These are phyloP conservation scores for Blastobasis adustella DNA, from an alignment of 2,888 invertebrate species.

Conservation along the genomic window DNA sequence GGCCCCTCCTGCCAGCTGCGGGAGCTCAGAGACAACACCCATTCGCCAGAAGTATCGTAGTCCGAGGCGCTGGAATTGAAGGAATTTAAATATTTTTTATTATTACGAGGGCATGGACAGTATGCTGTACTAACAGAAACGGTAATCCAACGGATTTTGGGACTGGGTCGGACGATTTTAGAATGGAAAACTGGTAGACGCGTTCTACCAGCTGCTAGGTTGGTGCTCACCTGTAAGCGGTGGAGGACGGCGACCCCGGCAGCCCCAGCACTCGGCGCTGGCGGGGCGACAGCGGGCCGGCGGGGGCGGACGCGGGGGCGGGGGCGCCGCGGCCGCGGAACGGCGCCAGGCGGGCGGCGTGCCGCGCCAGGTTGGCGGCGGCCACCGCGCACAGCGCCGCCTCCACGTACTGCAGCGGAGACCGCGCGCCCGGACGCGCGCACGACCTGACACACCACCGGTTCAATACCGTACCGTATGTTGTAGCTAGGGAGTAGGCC, in stretches of 20 bases:
- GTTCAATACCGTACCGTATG: not conserved
- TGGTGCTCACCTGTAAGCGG: not conserved
- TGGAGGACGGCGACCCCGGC: not conserved
- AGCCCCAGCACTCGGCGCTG: not conserved
- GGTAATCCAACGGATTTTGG: no score
- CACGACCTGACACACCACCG: slow-evolving; percentile 29
- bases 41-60: not conserved
- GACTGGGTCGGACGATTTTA: no score
- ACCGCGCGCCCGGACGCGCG: slow-evolving; percentile 56
- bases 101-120: not conserved
- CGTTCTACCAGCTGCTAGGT: not conserved
- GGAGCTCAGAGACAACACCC: not conserved
- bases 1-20: no score
- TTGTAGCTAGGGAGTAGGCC: no score
- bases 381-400: slow-evolving; percentile 7
- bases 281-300: not conserved
- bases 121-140: not conserved
- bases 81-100: not conserved
- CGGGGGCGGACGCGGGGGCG: not conserved
- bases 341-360: not conserved
- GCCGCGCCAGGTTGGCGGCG: not conserved
- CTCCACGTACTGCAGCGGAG: slow-evolving; percentile 42
- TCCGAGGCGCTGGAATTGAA: not conserved
- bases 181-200: not conserved
- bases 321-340: not conserved